These are phyloP conservation scores for Rachycentron canadum DNA, from an alignment of 2,797 vertebrate species.

Conservation along the genomic window DNA sequence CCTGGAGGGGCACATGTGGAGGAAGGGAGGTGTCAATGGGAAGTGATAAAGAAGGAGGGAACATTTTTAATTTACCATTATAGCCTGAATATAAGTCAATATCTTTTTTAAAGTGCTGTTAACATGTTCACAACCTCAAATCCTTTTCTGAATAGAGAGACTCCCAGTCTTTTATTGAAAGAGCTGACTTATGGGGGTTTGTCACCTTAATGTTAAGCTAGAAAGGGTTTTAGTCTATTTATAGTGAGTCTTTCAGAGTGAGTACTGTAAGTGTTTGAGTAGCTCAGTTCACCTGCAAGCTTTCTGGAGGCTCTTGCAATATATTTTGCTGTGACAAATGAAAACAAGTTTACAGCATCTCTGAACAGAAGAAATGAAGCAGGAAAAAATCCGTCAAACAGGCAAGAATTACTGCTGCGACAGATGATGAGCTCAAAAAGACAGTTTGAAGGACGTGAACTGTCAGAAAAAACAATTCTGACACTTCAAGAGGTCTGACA, in stretches of 20 bases:
- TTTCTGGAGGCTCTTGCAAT: neutral
- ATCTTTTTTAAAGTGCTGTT: neutral
- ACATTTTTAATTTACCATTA: neutral
- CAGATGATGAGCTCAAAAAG: neutral
- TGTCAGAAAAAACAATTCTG: neutral
- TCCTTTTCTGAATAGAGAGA: neutral
- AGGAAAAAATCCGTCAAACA: neutral
- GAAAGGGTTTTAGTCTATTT: neutral
- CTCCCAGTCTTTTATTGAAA: neutral
- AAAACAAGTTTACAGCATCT: neutral
- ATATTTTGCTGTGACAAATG: neutral
- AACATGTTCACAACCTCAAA: neutral
- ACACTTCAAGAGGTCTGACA: neutral
- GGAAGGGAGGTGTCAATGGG: neutral
- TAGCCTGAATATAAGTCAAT: neutral
- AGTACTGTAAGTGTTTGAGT: neutral
- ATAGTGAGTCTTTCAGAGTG: too few species aligned
- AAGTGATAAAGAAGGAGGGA: constrained; percentile 1
- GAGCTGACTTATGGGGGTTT: neutral
- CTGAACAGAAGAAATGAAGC: neutral
- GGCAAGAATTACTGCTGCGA: neutral
- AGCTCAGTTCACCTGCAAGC: neutral
- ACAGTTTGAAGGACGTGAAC: neutral
- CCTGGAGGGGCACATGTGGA: constrained; percentile 6
- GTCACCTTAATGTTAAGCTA: neutral